Evolutionary conservation across 2,797 vertebrate genomes (phyloP).

Genomic region (Simalia tracyae): DNA sequence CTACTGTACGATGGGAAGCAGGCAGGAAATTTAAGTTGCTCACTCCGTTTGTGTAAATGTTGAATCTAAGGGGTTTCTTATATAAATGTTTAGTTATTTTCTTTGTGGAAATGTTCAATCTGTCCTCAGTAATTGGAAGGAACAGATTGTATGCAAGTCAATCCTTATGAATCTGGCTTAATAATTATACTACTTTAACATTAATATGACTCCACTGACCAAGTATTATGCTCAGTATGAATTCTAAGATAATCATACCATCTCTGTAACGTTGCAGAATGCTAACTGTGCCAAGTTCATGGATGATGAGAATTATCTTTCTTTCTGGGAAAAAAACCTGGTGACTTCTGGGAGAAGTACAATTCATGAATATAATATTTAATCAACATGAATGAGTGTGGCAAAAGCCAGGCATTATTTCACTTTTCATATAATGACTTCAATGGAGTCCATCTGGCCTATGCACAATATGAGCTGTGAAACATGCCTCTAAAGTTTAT

Average conservation of each 20-base stretch:
- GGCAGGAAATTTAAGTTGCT: background rate
- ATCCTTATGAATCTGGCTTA: background rate
- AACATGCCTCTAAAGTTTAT: conserved; percentile 14
- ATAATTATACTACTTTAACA: conserved; percentile 66
- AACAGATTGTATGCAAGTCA: background rate
- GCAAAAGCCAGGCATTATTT: conserved; percentile 43
- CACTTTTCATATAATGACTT: conserved; percentile 45
- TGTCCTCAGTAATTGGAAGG: background rate
- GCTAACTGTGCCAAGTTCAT: conserved; percentile 66
- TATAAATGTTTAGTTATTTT: background rate
- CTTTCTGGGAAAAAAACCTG: conserved; percentile 53
- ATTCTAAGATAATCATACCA: conserved; percentile 49
- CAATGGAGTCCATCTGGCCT: conserved; percentile 33
- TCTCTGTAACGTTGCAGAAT: conserved; percentile 57
- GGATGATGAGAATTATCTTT: conserved; percentile 65
- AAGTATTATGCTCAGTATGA: conserved; percentile 61
- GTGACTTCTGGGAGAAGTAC: conserved; percentile 54
- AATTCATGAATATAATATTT: conserved; percentile 48
- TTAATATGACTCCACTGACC: conserved; percentile 26
- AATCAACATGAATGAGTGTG: conserved; percentile 61
- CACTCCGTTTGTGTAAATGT: background rate
- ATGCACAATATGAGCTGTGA: conserved; percentile 10
- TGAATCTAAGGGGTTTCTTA: background rate
- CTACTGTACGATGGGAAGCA: background rate
- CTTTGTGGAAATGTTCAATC: background rate